Conservation (phyloP, 2,113 vertebrate species). For the Gambusia affinis region DNA sequence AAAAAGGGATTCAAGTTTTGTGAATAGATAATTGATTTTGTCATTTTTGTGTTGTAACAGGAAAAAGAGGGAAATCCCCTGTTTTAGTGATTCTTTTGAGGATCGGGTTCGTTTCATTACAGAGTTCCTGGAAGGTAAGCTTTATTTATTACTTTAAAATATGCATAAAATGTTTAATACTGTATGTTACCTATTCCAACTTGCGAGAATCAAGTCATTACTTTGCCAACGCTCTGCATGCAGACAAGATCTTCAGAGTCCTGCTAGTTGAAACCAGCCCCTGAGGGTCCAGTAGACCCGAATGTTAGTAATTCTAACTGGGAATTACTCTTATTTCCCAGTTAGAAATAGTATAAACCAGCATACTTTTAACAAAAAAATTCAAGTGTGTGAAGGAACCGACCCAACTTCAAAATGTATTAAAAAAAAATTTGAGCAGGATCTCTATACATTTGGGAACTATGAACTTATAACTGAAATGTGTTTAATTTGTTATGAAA, state of each 20-base stretch:
- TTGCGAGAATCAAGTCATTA: neutral
- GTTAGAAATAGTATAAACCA: too few species aligned
- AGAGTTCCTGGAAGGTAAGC: conserved; percentile 87
- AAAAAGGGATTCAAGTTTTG: neutral
- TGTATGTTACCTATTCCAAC: neutral
- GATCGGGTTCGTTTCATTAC: conserved; percentile 79
- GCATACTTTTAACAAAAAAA: too few species aligned
- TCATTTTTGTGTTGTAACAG: conserved; percentile 61
- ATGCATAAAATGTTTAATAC: too few species aligned
- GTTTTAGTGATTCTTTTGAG: conserved; percentile 60
- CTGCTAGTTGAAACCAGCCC: neutral
- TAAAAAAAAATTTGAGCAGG: too few species aligned
- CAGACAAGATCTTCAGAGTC: neutral
- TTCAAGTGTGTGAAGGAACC: too few species aligned
- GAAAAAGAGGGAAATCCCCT: conserved; percentile 69
- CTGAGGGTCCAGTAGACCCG: too few species aligned
- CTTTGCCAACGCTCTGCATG: neutral
- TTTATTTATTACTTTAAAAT: neutral
- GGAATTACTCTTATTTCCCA: too few species aligned
- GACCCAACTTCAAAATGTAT: too few species aligned
- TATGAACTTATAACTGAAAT: too few species aligned
- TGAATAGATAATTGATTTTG: neutral
- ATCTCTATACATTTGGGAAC: too few species aligned
- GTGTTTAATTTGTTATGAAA: too few species aligned
- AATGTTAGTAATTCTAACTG: too few species aligned